Evolutionary conservation across 2,113 vertebrate species (phyloP), one percentile per base, ranked within the genome.

Genomic region (Hippocampus barbouri): DNA sequence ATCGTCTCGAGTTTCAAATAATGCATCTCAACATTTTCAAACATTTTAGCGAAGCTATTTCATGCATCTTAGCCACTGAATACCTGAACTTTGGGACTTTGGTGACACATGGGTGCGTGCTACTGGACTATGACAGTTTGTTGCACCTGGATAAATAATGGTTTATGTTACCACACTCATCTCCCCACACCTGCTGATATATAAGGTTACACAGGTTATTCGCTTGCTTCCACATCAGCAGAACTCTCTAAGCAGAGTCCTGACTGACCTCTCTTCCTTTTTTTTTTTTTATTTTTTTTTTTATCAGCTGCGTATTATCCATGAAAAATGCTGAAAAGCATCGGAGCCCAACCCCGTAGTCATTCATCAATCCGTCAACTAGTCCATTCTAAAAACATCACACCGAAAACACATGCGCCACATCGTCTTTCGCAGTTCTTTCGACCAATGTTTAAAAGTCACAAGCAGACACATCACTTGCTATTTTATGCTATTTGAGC

Each of bases 321-420:
- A 86, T 89, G 79, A 89, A 91, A 92, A 88, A 83, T 82, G 81
- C 83, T 84, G 83, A 92, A 88, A 90, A 82, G 66, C 70, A 72
- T 83, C 71, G 68, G 15, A 23, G 65, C 18, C 47, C 56, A 63
- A 70, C 74, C 59, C n/a, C 18, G 76, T 74, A 69, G 51, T 45
- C 51, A 72, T 67, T 69, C 67, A 85, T 85, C 81, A 83, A 91
- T 91, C 86, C 75, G 88, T 89, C 88, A 87, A 70, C 54, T 56
- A 38, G 70, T 68, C 66, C 10, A 51, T 72, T 75, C 69, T 66
- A 14, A 14, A 66, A 66, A 66, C 38, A 45, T 38, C 23, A 15
- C 23, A 9, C n/a, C n/a, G 14, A 25, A 9, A 25, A 47, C 9
- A 27, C 7, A 12, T 16, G 63, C 27, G n/a, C 43, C 64, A 66